Evolutionary conservation across 2,888 invertebrate genomes (phyloP).

Genomic region (Euzetes globulus): DNA sequence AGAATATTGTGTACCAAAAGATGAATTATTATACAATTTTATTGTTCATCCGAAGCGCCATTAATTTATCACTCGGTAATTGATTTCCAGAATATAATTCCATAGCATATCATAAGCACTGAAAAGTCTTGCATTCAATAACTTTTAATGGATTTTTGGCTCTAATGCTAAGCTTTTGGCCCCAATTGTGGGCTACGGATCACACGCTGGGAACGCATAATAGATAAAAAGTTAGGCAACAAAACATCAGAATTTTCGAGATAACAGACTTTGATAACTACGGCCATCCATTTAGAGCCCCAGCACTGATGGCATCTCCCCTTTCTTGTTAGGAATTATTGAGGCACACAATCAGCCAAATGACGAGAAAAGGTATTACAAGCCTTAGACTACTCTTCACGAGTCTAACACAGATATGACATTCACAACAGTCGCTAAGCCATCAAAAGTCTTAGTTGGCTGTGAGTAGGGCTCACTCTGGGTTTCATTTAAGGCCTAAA

Average conservation of each 20-base stretch:
- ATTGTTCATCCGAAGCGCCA: neutral
- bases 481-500: neutral
- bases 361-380: neutral
- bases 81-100: neutral
- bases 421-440: neutral
- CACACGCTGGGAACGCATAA: neutral
- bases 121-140: neutral
- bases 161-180: neutral
- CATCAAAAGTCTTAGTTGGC: no score
- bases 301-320: neutral
- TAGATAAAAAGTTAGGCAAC: conserved; percentile 28
- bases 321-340: conserved; percentile 25
- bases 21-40: conserved; percentile 1
- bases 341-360: neutral
- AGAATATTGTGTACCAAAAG: neutral
- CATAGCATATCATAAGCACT: neutral
- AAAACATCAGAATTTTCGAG: neutral
- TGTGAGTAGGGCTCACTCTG: neutral
- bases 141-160: neutral
- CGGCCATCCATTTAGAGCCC: neutral
- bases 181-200: neutral
- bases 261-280: conserved; percentile 2
- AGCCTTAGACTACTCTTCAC: neutral
- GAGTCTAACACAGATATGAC: neutral
- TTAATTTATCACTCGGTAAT: conserved; percentile 10